These are phyloP conservation scores for Cromileptes altivelis DNA, from an alignment of 2,113 vertebrate species.

Conservation along the genomic window DNA sequence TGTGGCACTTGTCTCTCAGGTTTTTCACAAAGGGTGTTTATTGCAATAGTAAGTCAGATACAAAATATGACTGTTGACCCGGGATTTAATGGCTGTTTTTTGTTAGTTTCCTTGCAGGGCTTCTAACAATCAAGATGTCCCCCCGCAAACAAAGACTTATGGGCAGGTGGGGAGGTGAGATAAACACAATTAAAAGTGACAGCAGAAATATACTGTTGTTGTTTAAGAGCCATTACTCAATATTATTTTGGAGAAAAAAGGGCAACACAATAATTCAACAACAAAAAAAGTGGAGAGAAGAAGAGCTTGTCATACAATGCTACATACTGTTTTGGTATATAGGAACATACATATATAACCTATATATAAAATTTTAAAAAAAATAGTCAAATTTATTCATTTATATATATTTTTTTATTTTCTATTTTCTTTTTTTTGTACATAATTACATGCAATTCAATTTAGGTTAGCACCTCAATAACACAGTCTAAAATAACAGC, in stretches of 20 bases:
- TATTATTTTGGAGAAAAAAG: slow-evolving; percentile 33
- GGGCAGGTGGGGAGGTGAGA: slow-evolving; percentile 70
- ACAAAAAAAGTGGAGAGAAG: not conserved
- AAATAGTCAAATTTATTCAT: too few relatives aligned
- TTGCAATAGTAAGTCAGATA: slow-evolving; percentile 48
- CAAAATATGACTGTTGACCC: slow-evolving; percentile 70
- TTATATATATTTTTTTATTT: too few relatives aligned
- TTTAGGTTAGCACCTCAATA: not conserved
- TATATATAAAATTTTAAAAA: too few relatives aligned
- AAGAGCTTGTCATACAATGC: not conserved
- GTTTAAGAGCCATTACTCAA: slow-evolving; percentile 45
- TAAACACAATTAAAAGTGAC: slow-evolving; percentile 77
- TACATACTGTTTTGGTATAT: not conserved
- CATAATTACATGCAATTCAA: too few relatives aligned
- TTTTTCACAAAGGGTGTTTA: slow-evolving; percentile 60
- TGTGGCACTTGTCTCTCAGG: slow-evolving; percentile 54
- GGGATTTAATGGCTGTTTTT: slow-evolving; percentile 61
- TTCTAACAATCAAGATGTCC: slow-evolving; percentile 68
- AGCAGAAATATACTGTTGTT: slow-evolving; percentile 46
- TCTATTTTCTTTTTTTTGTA: not conserved
- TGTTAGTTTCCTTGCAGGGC: slow-evolving; percentile 62
- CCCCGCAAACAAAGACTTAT: slow-evolving; percentile 75
- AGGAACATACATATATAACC: not conserved
- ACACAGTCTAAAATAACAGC: slow-evolving; percentile 1
- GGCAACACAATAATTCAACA: not conserved